Percentiles rank a stretch among this genome's conserved stretches.
phyloP scores from a whole-genome alignment of 2,113 vertebrate species.

The Rhipidura dahli region DNA sequence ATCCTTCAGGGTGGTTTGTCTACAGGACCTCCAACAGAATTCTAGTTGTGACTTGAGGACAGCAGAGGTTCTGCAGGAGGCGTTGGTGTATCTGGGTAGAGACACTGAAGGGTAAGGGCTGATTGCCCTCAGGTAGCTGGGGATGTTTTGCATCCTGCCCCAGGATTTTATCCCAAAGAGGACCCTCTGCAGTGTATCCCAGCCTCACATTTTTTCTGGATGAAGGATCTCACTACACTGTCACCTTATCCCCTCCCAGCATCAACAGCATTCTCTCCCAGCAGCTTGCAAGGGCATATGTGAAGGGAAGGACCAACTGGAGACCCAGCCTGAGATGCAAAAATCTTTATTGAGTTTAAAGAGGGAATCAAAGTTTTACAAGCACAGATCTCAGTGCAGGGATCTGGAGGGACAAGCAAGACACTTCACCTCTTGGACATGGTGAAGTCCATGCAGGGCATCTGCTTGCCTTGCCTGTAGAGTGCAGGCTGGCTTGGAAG shows the following conservation, averaged over 20 bases:
- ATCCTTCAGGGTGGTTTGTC: neutral
- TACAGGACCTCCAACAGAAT: neutral
- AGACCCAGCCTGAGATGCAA: neutral
- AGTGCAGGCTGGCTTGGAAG: neutral
- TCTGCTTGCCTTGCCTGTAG: neutral
- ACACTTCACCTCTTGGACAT: neutral
- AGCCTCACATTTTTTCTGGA: neutral
- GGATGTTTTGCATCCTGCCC: neutral
- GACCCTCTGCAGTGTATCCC: neutral
- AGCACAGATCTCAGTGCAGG: neutral
- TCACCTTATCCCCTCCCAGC: neutral
- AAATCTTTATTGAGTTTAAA: neutral
- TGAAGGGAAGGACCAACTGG: neutral
- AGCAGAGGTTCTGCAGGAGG: neutral
- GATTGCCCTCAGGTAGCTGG: neutral
- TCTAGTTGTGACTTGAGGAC: neutral
- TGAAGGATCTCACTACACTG: neutral
- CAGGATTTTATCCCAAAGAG: neutral
- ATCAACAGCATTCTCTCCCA: neutral
- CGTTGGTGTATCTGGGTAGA: neutral
- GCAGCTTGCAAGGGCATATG: neutral
- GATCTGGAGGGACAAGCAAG: neutral
- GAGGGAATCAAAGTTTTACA: neutral
- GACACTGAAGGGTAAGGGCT: neutral
- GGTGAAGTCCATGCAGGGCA: neutral